phyloP scores from a whole-genome alignment of 2,113 vertebrate species.

The Microtus richardsoni region DNA sequence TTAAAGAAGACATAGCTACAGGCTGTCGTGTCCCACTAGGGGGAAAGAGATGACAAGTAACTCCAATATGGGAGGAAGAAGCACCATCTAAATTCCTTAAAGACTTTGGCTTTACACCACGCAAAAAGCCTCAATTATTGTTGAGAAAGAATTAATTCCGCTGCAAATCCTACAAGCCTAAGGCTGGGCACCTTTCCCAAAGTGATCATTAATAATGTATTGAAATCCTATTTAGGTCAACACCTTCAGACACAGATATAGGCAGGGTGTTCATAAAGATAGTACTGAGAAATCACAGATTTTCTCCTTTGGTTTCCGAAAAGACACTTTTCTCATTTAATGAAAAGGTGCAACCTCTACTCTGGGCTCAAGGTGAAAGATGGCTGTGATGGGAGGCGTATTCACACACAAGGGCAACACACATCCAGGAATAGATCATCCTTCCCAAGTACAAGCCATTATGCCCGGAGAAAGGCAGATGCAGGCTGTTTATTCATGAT shows the following conservation, averaged over 20 bases:
- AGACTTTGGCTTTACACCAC: neutral
- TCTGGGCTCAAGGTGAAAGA: conserved; percentile 31
- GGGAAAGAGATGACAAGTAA: neutral
- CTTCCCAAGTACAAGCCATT: neutral
- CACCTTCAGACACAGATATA: conserved; percentile 51
- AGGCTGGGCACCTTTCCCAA: conserved; percentile 60
- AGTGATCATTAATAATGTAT: conserved; percentile 71
- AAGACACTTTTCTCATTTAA: conserved; percentile 53
- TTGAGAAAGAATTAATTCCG: conserved; percentile 60
- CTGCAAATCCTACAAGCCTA: conserved; percentile 40
- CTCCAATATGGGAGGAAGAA: neutral
- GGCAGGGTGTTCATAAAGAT: conserved; percentile 44
- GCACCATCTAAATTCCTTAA: neutral
- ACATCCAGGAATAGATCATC: neutral
- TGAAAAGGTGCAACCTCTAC: conserved; percentile 38
- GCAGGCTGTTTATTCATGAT: neutral
- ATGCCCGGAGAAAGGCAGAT: neutral
- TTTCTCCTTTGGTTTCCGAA: conserved; percentile 59
- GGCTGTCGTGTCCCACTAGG: neutral
- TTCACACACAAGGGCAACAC: neutral
- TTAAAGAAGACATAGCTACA: neutral
- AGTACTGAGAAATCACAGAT: conserved; percentile 52
- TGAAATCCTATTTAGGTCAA: conserved; percentile 74
- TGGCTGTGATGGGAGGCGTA: neutral
- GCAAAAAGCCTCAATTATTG: neutral